Percentiles rank a stretch among this genome's conserved stretches.
These are phyloP conservation scores for Uria lomvia DNA, from an alignment of 2,113 vertebrate genomes.

Conservation along the genomic window DNA sequence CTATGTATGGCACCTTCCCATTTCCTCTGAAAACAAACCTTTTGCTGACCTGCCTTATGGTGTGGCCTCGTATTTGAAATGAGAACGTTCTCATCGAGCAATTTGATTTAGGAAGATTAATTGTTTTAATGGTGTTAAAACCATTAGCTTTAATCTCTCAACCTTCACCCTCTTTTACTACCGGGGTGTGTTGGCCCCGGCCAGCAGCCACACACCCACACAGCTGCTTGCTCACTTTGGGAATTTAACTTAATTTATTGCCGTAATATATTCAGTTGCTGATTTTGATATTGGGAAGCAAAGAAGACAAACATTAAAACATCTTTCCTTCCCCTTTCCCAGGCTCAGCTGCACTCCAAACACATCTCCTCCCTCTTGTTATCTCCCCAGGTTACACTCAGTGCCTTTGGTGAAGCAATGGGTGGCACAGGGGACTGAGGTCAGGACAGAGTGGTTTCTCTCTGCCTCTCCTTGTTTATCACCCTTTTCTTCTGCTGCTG, in stretches of 20 bases:
- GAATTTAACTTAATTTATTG: background rate
- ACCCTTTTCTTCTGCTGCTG: background rate
- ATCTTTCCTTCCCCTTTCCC: constrained; percentile 40
- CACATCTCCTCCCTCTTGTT: background rate
- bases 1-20: background rate
- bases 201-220: background rate
- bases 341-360: background rate
- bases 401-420: background rate
- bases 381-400: background rate
- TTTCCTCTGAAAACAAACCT: background rate
- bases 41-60: background rate
- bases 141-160: background rate
- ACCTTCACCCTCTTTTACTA: background rate
- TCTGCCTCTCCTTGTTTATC: background rate
- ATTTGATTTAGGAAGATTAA: background rate
- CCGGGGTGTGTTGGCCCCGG: background rate
- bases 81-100: background rate
- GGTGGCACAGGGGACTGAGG: background rate
- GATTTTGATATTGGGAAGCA: background rate
- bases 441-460: background rate
- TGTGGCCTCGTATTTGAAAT: background rate
- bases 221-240: background rate
- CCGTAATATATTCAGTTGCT: background rate
- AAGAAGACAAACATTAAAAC: background rate
- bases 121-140: background rate